These are phyloP conservation scores for Syrmaticus mikado DNA, from an alignment of 2,113 vertebrate species.

Conservation along the genomic window DNA sequence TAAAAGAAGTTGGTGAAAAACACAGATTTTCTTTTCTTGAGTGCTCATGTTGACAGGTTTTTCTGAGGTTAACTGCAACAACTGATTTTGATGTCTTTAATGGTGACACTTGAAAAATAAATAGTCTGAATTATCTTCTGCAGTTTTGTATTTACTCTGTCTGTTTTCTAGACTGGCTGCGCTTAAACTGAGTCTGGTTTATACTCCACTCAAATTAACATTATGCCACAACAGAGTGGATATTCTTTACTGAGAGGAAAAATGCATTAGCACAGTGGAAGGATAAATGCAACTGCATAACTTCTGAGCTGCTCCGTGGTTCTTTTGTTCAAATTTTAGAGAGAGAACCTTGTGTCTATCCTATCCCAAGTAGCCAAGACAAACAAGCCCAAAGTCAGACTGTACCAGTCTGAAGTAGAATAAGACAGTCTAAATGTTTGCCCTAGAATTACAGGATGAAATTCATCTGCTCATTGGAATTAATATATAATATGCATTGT, in stretches of 20 bases:
- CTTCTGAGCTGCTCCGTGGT: rapidly evolving
- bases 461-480: neutral
- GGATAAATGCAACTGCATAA: neutral
- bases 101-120: neutral
- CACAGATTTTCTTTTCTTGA: neutral
- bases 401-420: neutral
- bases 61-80: neutral
- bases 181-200: neutral
- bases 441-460: neutral
- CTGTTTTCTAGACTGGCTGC: neutral
- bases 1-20: neutral
- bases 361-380: neutral
- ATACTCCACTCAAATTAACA: neutral
- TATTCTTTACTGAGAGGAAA: neutral
- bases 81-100: neutral
- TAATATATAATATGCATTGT: neutral
- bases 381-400: neutral
- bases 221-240: neutral
- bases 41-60: neutral
- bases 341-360: neutral
- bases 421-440: neutral
- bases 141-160: neutral
- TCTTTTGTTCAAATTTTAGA: neutral
- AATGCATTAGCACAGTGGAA: neutral
- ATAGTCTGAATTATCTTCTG: neutral